Base-by-base conservation (phyloP, 2,797 vertebrate genomes). In the Salarias fasciatus region DNA sequence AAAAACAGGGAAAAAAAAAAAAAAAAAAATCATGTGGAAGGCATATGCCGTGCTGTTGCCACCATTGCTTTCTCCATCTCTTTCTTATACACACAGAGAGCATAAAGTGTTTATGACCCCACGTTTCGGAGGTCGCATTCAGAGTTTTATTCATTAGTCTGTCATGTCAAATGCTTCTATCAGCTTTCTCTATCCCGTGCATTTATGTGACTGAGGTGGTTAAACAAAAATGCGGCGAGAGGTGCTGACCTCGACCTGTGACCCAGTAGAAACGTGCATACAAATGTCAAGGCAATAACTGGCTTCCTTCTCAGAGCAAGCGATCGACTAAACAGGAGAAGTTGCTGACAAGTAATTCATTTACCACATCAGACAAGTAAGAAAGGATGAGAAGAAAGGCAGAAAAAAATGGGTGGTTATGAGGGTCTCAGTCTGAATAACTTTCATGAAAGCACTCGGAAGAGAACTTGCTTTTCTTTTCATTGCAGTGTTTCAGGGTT, bases 211-310 rank as follows among this genome's bases (percentile, higher is more conserved):
- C 78, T 74, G 57, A 53, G 83, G 84, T 79, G 79, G 83, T 91
- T 91, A 88, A 86, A 88, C 80, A 88, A 83, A 89, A 91, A 90
- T 84, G 83, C 59, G 66, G 64, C 9, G 44, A 76, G 72, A 79
- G 84, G 79, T 75, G 72, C 75, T 59, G 85, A 86, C 87, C 91
- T 80, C 87, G 76, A 89, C 83, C 86, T 83, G 61, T 83, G 64
- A 89, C 80, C 73, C 29, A 43, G 41, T 33, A 63, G 72, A 85
- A 89, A 81, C 48, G 53, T 74, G 79, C 86, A 87, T 84, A 84
- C 81, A 82, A 86, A 89, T 72, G 89, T 89, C 86, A 89, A 81
- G 55, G 76, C 86, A 90, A 90, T 90, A 86, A 92, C 82, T 36
- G 46, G 86, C 77, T 90, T 90, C 89, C 91, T 86, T 42, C 63